Percentiles rank a stretch among this genome's conserved stretches.
Conservation (phyloP, 2,113 vertebrate genomes). For the Chaetodon auriga region DNA sequence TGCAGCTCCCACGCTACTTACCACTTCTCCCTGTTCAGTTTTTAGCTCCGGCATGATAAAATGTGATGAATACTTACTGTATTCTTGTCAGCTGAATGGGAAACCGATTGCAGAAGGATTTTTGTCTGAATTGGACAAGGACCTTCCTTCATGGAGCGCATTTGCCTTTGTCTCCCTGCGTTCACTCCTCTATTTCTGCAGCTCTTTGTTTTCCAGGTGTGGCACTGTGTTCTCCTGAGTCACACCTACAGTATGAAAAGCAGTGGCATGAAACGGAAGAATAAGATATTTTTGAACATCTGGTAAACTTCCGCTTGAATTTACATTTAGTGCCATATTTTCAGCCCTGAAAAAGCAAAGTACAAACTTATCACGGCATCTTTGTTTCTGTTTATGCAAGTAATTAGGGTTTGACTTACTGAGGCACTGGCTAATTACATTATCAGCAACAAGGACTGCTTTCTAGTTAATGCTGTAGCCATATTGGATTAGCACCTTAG, state of each 20-base stretch:
- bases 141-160: neutral
- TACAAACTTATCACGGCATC: neutral
- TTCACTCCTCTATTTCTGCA: neutral
- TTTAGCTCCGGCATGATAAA: neutral
- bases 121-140: constrained; percentile 9
- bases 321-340: neutral
- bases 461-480: constrained; percentile 26
- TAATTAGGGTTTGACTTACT: constrained; percentile 42
- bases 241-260: neutral
- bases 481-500: constrained; percentile 32
- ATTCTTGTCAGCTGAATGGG: constrained; percentile 15
- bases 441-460: constrained; percentile 14
- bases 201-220: neutral
- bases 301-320: neutral
- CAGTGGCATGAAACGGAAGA: neutral
- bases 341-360: neutral
- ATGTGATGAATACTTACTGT: constrained; percentile 7
- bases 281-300: neutral
- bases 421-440: constrained; percentile 41
- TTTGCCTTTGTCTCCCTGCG: neutral
- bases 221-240: neutral
- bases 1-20: constrained; percentile 8
- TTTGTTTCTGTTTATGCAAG: constrained; percentile 18
- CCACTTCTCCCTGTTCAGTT: constrained; percentile 3
- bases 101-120: neutral